Evolutionary conservation across 2,888 invertebrate genomes (phyloP).

Genomic region (Frankliniella fusca): DNA sequence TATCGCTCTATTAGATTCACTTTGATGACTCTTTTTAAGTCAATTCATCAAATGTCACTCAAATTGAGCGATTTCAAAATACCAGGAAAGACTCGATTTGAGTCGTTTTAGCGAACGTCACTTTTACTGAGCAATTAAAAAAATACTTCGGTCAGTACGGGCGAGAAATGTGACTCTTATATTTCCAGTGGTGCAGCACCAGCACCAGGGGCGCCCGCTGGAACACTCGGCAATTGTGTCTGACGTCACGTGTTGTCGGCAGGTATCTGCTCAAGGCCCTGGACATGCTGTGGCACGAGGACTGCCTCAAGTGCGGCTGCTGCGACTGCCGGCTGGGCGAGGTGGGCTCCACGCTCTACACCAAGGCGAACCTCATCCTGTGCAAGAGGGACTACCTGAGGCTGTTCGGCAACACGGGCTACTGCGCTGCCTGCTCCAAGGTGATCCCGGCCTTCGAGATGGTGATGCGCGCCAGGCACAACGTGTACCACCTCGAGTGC

Average conservation of each 20-base stretch:
- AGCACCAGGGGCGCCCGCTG: too few relatives aligned
- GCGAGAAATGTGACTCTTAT: too few relatives aligned
- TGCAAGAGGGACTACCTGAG: constrained; percentile 90
- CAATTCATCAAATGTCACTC: too few relatives aligned
- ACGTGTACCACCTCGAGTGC: constrained; percentile 96
- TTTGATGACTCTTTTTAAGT: too few relatives aligned
- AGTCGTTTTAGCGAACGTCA: too few relatives aligned
- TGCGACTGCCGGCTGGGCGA: constrained; percentile 91
- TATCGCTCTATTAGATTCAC: too few relatives aligned
- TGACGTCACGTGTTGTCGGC: constrained; percentile 27
- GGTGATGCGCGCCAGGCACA: constrained; percentile 96
- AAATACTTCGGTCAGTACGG: too few relatives aligned
- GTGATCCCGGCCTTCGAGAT: constrained; percentile 98
- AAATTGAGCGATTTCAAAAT: too few relatives aligned
- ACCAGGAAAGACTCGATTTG: too few relatives aligned
- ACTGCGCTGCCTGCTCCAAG: constrained; percentile 95
- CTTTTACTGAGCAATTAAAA: too few relatives aligned
- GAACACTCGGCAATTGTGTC: too few relatives aligned
- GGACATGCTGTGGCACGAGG: constrained; percentile 91
- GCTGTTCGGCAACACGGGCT: constrained; percentile 92
- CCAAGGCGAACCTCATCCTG: constrained; percentile 84
- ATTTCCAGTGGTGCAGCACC: too few relatives aligned
- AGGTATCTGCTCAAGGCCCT: constrained; percentile 71
- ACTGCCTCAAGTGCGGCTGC: constrained; percentile 87
- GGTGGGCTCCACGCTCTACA: constrained; percentile 85